A percentile compares a stretch with the other conserved stretches of the same genome.
These are phyloP conservation scores for cat (Felis catus) DNA, from an alignment of 2,113 vertebrate species.

Conservation along the genomic window DNA sequence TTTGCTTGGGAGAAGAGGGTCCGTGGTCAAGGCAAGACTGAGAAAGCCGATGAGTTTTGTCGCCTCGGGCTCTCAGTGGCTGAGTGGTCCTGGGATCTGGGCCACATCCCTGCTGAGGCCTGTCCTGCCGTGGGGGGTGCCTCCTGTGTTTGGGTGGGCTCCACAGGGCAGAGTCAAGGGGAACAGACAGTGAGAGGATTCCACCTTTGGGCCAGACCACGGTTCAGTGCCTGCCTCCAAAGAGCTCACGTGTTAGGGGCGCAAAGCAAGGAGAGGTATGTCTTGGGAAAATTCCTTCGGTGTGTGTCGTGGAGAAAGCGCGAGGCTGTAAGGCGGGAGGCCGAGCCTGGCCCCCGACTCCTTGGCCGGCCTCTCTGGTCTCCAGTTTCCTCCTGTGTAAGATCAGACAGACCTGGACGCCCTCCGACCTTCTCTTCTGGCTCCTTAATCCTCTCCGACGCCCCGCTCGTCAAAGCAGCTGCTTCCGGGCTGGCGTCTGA, in stretches of 20 bases:
- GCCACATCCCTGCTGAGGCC: background rate
- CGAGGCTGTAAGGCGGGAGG: no score
- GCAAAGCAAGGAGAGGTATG: accelerated
- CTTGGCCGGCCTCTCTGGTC: no score
- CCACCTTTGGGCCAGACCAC: background rate
- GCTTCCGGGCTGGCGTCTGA: background rate
- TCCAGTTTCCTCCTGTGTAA: background rate
- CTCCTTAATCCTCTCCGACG: accelerated
- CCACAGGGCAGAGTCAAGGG: background rate
- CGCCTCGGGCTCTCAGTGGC: background rate
- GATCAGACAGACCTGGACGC: no score
- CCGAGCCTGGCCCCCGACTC: background rate
- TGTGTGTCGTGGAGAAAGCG: background rate
- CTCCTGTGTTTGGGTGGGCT: background rate
- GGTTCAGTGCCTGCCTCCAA: background rate
- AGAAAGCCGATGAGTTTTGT: background rate
- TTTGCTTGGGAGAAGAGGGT: background rate
- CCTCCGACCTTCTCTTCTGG: background rate
- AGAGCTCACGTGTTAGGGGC: background rate
- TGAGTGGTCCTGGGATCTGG: background rate
- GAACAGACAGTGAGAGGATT: background rate
- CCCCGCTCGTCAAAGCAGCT: background rate
- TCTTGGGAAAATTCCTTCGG: background rate
- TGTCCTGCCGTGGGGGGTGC: background rate
- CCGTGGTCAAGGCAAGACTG: background rate